Evolutionary conservation across 2,113 vertebrate species (phyloP).

Genomic region (Mastomys coucha): DNA sequence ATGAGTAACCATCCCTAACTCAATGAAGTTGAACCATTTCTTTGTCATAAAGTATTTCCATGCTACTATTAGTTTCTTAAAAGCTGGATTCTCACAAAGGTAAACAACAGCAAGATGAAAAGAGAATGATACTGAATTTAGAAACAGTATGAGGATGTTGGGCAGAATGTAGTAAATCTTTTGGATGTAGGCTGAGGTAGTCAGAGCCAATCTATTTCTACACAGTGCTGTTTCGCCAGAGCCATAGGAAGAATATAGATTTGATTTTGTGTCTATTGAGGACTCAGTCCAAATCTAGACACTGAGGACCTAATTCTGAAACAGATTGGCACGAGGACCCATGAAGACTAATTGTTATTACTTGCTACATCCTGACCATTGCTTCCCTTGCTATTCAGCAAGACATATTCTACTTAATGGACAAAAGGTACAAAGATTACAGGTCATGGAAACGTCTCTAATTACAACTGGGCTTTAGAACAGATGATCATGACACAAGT

Average conservation of each 20-base stretch:
- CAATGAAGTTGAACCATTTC: not conserved
- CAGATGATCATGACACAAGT: not conserved
- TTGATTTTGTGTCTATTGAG: constrained; percentile 71
- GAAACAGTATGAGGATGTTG: constrained; percentile 30
- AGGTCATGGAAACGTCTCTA: not conserved
- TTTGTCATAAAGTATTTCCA: constrained; percentile 46
- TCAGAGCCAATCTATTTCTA: constrained; percentile 45
- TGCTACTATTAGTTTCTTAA: not conserved
- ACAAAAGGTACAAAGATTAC: not conserved
- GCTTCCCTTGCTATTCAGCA: not conserved
- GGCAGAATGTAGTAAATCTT: constrained; percentile 40
- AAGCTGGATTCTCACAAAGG: constrained; percentile 18
- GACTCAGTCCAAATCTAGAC: constrained; percentile 65
- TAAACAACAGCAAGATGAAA: constrained; percentile 35
- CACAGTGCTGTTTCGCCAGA: constrained; percentile 58
- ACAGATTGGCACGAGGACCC: constrained; percentile 67
- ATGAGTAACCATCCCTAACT: not conserved
- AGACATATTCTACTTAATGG: not conserved
- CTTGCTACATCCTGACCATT: not conserved
- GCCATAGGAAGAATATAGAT: constrained; percentile 59
- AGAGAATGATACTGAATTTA: constrained; percentile 59
- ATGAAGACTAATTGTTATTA: constrained; percentile 44
- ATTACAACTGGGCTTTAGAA: not conserved
- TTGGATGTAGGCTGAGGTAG: constrained; percentile 56
- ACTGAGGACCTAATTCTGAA: constrained; percentile 73